These are phyloP conservation scores for Morbakka virulenta DNA, from an alignment of 30 jellyfish, hydroid and myxozoan species.

Conservation along the genomic window DNA sequence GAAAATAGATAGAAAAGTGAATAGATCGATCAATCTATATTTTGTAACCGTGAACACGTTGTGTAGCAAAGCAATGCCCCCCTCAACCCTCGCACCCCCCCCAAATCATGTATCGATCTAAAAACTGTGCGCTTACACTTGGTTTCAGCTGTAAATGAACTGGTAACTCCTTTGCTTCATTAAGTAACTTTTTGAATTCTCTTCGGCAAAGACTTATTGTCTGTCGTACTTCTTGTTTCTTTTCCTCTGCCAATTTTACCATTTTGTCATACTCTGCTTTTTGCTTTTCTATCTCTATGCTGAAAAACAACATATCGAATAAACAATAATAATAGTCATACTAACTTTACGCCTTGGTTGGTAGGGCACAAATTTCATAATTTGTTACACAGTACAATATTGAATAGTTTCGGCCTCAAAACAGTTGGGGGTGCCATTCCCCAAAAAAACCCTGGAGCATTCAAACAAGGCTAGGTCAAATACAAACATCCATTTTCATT, in stretches of 20 bases:
- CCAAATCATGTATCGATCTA: too few relatives aligned
- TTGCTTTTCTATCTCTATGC: constrained; percentile 94
- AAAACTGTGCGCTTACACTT: too few relatives aligned
- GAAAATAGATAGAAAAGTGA: too few relatives aligned
- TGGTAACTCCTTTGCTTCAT: constrained; percentile 70
- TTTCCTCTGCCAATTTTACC: constrained; percentile 88
- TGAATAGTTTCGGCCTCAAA: background rate
- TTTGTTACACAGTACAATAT: background rate
- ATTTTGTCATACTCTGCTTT: constrained; percentile 93
- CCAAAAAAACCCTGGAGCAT: background rate
- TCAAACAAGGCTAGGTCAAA: too few relatives aligned
- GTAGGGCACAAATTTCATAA: background rate
- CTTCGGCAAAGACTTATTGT: constrained; percentile 58
- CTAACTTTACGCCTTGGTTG: too few relatives aligned
- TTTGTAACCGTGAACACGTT: too few relatives aligned
- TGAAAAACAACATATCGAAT: background rate
- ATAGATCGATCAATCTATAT: too few relatives aligned
- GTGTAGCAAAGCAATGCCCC: too few relatives aligned
- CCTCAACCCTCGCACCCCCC: too few relatives aligned
- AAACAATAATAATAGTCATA: background rate
- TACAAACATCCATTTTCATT: too few relatives aligned
- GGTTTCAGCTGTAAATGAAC: constrained; percentile 72
- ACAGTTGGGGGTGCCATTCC: background rate
- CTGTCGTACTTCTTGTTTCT: constrained; percentile 67
- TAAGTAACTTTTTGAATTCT: constrained; percentile 49